phyloP scores from a whole-genome alignment of 2,888 invertebrate genomes.

The Campoletis raptor region DNA sequence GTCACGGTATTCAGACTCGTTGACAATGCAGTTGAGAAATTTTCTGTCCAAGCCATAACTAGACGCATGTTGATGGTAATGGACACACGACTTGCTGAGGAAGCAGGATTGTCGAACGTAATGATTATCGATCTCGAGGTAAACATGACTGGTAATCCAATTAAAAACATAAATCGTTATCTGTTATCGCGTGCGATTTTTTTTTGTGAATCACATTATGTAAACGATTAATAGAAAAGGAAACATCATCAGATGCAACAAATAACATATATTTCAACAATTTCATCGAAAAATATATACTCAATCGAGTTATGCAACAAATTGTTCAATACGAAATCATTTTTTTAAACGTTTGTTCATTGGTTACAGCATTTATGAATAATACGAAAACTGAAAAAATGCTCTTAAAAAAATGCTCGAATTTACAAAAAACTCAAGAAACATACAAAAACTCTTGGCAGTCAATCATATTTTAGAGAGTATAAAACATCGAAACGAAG shows the following conservation, averaged over 20 bases:
- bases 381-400: neutral
- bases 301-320: neutral
- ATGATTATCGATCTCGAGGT: constrained; percentile 83
- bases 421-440: too few relatives aligned
- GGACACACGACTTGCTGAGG: constrained; percentile 81
- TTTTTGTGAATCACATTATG: neutral
- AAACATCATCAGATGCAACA: too few relatives aligned
- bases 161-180: neutral
- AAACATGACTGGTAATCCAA: constrained; percentile 42
- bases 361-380: neutral
- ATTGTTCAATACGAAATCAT: neutral
- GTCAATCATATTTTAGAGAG: too few relatives aligned
- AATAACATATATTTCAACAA: neutral
- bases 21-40: constrained; percentile 78
- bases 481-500: neutral
- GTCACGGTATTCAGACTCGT: constrained; percentile 80
- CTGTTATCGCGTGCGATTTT: neutral
- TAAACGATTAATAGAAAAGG: neutral
- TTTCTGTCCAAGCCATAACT: constrained; percentile 78
- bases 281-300: neutral
- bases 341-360: neutral
- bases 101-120: constrained; percentile 80
- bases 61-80: constrained; percentile 82
- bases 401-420: too few relatives aligned
- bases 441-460: too few relatives aligned